A percentile compares a stretch with the other conserved stretches of the same genome.
Conservation (phyloP, 2,113 vertebrate species). For the Colistium nudipinnis region DNA sequence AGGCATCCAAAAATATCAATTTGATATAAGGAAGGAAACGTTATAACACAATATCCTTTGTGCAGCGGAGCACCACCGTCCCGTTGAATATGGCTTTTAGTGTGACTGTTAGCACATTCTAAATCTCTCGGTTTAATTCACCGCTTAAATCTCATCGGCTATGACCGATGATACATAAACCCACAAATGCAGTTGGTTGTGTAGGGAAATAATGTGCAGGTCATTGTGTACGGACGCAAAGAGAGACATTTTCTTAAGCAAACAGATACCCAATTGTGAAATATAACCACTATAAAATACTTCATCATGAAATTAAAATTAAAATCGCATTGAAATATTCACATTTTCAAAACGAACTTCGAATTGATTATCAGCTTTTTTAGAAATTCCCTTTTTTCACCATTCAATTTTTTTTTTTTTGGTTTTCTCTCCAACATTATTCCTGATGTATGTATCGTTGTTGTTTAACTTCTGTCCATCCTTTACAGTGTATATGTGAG, state of each 20-base stretch:
- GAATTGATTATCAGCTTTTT: too few species aligned
- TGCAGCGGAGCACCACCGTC: slow-evolving; percentile 88
- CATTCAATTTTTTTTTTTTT: not conserved
- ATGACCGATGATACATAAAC: not conserved
- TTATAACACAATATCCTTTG: slow-evolving; percentile 85
- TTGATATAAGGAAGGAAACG: slow-evolving; percentile 88
- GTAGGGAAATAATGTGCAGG: not conserved
- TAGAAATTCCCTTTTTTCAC: too few species aligned
- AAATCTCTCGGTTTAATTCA: slow-evolving; percentile 82
- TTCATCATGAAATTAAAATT: not conserved
- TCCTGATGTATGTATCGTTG: too few species aligned
- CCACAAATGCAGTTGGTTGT: not conserved
- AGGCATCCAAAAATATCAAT: slow-evolving; percentile 92
- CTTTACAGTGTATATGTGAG: not conserved
- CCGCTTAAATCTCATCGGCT: not conserved
- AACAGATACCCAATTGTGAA: slow-evolving; percentile 1
- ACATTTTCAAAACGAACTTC: too few species aligned
- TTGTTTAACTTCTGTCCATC: too few species aligned
- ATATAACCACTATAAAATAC: not conserved
- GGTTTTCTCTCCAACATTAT: too few species aligned
- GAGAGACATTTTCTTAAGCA: not conserved
- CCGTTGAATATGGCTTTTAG: slow-evolving; percentile 83
- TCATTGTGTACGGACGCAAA: slow-evolving; percentile 18
- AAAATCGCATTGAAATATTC: too few species aligned
- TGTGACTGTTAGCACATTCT: slow-evolving; percentile 84